A percentile compares a stretch with the other conserved stretches of the same genome.
phyloP scores from a whole-genome alignment of 2,888 invertebrate genomes.

The Rhynchonema sp. region DNA sequence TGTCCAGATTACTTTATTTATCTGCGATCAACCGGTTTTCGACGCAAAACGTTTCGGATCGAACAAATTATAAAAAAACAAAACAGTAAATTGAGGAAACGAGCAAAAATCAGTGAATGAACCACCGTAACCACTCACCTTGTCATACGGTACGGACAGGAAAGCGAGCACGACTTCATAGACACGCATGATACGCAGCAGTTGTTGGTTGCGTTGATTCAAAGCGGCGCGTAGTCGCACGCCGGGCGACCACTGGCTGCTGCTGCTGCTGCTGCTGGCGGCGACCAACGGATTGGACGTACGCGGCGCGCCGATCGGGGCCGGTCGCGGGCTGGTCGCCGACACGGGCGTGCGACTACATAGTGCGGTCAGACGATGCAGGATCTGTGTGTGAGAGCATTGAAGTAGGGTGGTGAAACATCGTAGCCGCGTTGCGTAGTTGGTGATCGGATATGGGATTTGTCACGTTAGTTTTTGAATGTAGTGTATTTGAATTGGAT shows the following conservation, averaged over 20 bases:
- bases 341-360: neutral
- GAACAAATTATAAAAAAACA: too few relatives aligned
- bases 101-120: too few relatives aligned
- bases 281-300: neutral
- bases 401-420: too few relatives aligned
- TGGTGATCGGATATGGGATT: too few relatives aligned
- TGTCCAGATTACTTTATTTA: too few relatives aligned
- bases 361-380: neutral
- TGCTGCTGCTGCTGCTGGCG: neutral
- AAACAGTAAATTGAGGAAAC: too few relatives aligned
- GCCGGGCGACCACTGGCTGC: neutral
- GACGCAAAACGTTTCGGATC: too few relatives aligned
- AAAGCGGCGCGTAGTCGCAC: constrained; percentile 4
- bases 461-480: too few relatives aligned
- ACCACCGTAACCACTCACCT: constrained; percentile 34
- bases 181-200: constrained; percentile 84
- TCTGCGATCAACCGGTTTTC: too few relatives aligned
- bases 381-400: neutral
- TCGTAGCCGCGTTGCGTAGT: too few relatives aligned
- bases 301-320: neutral
- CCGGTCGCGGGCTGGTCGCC: neutral
- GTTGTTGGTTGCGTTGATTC: constrained; percentile 66
- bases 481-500: too few relatives aligned
- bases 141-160: constrained; percentile 82
- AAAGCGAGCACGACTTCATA: constrained; percentile 86